Percentiles rank a stretch among this genome's conserved stretches.
phyloP scores from a whole-genome alignment of 2,888 invertebrate species.

The Aleiodes alternator region DNA sequence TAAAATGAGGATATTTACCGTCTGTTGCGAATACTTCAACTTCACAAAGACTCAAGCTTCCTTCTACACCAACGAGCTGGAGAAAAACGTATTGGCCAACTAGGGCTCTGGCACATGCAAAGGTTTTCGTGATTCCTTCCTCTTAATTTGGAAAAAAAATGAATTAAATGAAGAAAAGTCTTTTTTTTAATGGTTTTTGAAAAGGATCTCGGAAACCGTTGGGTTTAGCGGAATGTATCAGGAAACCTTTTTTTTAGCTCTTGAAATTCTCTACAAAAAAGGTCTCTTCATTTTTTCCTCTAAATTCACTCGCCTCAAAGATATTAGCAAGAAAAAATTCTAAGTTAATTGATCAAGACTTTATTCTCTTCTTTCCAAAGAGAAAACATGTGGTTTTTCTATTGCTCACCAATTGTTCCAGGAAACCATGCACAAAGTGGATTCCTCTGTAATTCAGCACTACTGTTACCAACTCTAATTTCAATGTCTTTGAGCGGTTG shows the following conservation, averaged over 20 bases:
- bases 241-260: no score
- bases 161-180: neutral
- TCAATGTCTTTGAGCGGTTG: conserved; percentile 92
- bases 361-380: neutral
- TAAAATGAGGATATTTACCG: conserved; percentile 77
- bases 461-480: conserved; percentile 94
- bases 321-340: neutral
- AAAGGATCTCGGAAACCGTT: neutral
- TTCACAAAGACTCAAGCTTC: conserved; percentile 92
- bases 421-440: conserved; percentile 96
- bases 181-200: conserved; percentile 29
- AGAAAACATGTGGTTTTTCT: neutral
- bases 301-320: neutral
- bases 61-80: conserved; percentile 93
- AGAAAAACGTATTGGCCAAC: conserved; percentile 92
- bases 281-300: no score
- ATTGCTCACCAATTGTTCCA: conserved; percentile 86
- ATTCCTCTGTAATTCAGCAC: conserved; percentile 89
- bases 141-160: conserved; percentile 77
- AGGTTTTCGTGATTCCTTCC: conserved; percentile 94
- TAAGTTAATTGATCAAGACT: neutral
- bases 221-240: no score
- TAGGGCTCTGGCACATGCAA: conserved; percentile 89
- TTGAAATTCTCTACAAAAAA: no score
- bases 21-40: conserved; percentile 95